Evolutionary conservation across 35 echinoderm and acorn worm genomes (phyloP).

Genomic region (Heliocidaris erythrogramma): DNA sequence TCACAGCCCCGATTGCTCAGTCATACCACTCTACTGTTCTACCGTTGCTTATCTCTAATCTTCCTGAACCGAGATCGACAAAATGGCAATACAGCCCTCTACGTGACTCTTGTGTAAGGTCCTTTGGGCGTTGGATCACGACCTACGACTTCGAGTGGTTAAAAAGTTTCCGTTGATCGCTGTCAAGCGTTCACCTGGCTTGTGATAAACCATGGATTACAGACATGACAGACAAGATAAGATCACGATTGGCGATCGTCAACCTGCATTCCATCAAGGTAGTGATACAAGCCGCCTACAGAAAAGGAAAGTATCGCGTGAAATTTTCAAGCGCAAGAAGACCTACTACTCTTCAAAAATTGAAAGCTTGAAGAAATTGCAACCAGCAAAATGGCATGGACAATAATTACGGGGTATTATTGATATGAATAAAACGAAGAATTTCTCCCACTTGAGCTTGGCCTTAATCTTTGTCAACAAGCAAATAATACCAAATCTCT

Average conservation of each 20-base stretch:
- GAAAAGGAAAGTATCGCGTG: too few species aligned
- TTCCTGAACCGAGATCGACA: not conserved
- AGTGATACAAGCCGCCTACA: too few species aligned
- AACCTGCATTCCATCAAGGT: not conserved
- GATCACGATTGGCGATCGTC: not conserved
- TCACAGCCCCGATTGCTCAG: not conserved
- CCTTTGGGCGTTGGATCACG: conserved; percentile 7
- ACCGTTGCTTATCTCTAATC: not conserved
- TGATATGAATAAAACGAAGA: too few species aligned
- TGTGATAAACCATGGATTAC: not conserved
- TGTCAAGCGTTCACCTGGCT: not conserved
- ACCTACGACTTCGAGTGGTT: not conserved
- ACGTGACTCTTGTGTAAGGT: not conserved
- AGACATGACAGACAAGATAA: too few species aligned
- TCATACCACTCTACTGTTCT: not conserved
- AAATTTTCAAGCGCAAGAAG: too few species aligned
- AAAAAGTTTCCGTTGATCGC: not conserved
- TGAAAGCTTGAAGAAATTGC: too few species aligned
- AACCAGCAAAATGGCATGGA: too few species aligned
- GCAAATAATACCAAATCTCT: too few species aligned
- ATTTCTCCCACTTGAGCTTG: too few species aligned
- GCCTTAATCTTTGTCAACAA: too few species aligned
- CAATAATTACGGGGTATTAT: too few species aligned
- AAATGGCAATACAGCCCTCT: not conserved
- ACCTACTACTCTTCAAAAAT: too few species aligned